Conservation (phyloP, 2,113 vertebrate species). For the Propithecus coquereli region DNA sequence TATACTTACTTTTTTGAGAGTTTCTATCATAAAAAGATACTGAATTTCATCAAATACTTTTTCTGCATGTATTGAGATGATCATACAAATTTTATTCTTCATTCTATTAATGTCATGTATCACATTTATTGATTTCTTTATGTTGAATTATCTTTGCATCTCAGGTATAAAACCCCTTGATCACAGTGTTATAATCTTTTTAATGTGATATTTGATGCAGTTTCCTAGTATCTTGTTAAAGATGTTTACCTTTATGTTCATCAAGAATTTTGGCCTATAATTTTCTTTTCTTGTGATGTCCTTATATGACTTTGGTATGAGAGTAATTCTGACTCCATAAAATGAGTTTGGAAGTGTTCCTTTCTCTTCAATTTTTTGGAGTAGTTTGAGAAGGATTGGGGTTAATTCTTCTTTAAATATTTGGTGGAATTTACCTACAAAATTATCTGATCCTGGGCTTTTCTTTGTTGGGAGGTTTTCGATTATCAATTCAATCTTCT, state of each 20-base stretch:
- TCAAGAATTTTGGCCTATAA: not conserved
- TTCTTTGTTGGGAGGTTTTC: not conserved
- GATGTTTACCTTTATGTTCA: not conserved
- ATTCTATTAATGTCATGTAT: not conserved
- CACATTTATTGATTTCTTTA: not conserved
- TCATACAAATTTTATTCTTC: not conserved
- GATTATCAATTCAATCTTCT: not conserved
- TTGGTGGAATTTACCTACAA: not conserved
- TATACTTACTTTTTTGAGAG: not conserved
- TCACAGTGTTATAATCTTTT: not conserved
- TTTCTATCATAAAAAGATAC: not conserved
- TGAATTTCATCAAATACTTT: not conserved
- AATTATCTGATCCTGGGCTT: not conserved
- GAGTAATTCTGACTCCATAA: not conserved
- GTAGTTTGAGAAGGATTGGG: not conserved
- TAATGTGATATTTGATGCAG: not conserved
- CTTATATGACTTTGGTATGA: not conserved
- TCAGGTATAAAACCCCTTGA: not conserved
- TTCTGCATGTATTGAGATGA: not conserved
- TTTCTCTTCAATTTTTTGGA: not conserved
- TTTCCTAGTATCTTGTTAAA: not conserved
- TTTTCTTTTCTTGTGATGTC: not conserved
- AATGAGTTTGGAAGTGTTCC: not conserved
- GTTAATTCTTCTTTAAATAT: not conserved
- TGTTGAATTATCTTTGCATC: not conserved